Conservation (phyloP, 1,140 invertebrate species). For the Adoxophyes honmai region DNA sequence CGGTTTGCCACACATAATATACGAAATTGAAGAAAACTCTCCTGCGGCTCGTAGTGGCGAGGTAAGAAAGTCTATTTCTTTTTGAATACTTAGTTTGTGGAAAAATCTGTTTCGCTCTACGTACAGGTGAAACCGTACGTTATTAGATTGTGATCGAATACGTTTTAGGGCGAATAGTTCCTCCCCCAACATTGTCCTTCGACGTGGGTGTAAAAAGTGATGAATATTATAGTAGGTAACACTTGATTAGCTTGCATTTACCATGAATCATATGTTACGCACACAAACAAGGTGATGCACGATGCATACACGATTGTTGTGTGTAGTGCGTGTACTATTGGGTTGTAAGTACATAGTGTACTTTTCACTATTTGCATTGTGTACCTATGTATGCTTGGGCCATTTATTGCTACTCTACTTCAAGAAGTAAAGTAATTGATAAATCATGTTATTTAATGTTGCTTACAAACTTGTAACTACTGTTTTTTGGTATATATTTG, state of each 20-base stretch:
- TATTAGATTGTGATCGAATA: neutral
- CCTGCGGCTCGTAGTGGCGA: conserved; percentile 92
- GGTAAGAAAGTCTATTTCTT: conserved; percentile 80
- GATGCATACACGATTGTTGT: neutral
- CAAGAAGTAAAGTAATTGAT: too few species aligned
- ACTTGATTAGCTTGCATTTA: neutral
- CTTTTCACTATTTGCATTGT: too few species aligned
- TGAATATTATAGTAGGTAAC: neutral
- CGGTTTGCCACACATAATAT: conserved; percentile 93
- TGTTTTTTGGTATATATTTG: too few species aligned
- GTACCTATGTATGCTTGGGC: too few species aligned
- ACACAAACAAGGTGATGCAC: conserved; percentile 6
- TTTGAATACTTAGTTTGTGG: conserved; percentile 26
- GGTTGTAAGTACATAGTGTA: too few species aligned
- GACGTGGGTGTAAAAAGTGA: neutral
- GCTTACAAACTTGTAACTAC: too few species aligned
- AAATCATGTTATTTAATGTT: too few species aligned
- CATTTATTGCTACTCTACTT: too few species aligned
- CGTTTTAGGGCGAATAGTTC: neutral
- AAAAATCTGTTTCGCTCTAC: conserved; percentile 26
- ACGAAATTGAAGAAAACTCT: conserved; percentile 94
- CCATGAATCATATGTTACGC: conserved; percentile 11
- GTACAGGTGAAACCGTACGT: neutral
- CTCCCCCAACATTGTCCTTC: neutral
- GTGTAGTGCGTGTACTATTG: neutral